Percentiles rank a stretch among this genome's conserved stretches.
Evolutionary conservation across 2,113 vertebrate species (phyloP).

Genomic region (Xiphophorus maculatus): DNA sequence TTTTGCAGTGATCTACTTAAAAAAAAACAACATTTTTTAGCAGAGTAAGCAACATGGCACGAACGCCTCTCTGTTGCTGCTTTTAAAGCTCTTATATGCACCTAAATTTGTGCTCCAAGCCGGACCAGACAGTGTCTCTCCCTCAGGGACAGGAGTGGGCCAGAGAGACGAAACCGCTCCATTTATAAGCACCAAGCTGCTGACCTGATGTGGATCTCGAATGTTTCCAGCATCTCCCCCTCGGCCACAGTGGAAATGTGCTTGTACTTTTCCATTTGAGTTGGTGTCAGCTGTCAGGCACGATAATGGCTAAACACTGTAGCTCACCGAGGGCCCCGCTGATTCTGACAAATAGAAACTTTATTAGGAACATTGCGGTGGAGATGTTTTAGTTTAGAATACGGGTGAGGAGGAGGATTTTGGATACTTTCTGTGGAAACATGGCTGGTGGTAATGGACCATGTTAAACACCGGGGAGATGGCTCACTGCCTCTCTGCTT

Average conservation of each 20-base stretch:
- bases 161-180: constrained; percentile 45
- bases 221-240: constrained; percentile 34
- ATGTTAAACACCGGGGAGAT: constrained; percentile 18
- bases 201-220: constrained; percentile 58
- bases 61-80: not conserved
- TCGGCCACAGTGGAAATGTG: constrained; percentile 22
- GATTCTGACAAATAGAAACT: constrained; percentile 7
- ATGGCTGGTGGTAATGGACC: constrained; percentile 6
- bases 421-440: constrained; percentile 8
- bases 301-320: constrained; percentile 41
- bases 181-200: constrained; percentile 32
- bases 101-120: constrained; percentile 14
- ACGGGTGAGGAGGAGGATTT: not conserved
- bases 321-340: constrained; percentile 15
- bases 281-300: constrained; percentile 56
- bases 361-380: constrained; percentile 22
- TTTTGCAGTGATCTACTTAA: not conserved
- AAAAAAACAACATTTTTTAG: not conserved
- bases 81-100: constrained; percentile 34
- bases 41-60: not conserved
- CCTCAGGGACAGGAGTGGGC: constrained; percentile 38
- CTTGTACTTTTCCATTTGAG: constrained; percentile 61
- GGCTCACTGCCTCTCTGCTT: constrained; percentile 15
- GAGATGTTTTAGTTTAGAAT: constrained; percentile 1
- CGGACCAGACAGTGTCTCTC: constrained; percentile 23